Percentiles rank a stretch among this genome's conserved stretches.
phyloP scores from a whole-genome alignment of 2,797 vertebrate genomes.

The Sebastes vulpes region DNA sequence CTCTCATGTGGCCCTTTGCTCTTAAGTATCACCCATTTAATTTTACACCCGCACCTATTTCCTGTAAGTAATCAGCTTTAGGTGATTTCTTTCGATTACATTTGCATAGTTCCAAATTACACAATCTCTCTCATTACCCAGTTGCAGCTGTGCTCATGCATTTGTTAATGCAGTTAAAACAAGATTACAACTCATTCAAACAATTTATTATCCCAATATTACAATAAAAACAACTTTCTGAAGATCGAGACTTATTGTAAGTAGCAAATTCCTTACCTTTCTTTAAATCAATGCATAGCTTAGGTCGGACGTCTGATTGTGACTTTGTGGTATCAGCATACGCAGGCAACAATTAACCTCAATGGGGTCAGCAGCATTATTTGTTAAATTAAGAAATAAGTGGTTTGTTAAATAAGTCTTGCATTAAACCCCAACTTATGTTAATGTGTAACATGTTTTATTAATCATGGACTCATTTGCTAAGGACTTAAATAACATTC shows the following conservation, averaged over 20 bases:
- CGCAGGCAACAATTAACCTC: neutral
- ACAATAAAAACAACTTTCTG: neutral
- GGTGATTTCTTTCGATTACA: neutral
- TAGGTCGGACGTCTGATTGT: neutral
- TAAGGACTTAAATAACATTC: neutral
- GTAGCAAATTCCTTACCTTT: neutral
- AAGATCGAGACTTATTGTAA: neutral
- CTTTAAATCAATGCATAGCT: neutral
- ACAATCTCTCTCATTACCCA: neutral
- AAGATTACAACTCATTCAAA: neutral
- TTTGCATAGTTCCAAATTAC: neutral
- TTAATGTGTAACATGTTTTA: neutral
- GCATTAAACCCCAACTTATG: neutral
- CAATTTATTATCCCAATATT: neutral
- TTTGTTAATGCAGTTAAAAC: neutral
- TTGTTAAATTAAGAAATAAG: neutral
- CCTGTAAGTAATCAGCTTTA: neutral
- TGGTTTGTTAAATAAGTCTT: no score
- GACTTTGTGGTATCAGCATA: no score
- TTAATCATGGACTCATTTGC: neutral
- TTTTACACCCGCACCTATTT: neutral
- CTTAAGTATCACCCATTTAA: constrained; percentile 13
- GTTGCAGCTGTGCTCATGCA: neutral
- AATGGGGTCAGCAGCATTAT: neutral
- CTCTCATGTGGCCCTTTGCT: neutral